Percentiles rank a stretch among this genome's conserved stretches.
These are phyloP conservation scores for Psittacula echo DNA, from an alignment of 2,797 vertebrate genomes.

Conservation along the genomic window DNA sequence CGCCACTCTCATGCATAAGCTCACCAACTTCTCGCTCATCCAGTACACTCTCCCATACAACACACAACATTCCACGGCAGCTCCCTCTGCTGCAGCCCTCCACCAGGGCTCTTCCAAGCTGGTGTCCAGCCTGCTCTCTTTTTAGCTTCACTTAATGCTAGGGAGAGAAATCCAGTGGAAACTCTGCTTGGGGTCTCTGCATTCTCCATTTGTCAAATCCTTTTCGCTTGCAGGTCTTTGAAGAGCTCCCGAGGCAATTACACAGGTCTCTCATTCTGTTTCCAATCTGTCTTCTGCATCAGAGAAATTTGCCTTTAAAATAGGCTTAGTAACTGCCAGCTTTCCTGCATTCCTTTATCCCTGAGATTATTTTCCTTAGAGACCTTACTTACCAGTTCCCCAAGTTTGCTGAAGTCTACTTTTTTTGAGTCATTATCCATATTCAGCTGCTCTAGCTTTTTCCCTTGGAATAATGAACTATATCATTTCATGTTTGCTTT, in stretches of 20 bases:
- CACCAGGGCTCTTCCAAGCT: not conserved
- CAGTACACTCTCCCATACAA: not conserved
- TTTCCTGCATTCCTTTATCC: constrained; percentile 60
- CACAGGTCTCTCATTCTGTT: constrained; percentile 23
- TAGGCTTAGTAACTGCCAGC: constrained; percentile 31
- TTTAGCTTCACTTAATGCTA: not conserved
- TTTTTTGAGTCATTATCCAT: constrained; percentile 44
- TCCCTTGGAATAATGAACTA: constrained; percentile 35
- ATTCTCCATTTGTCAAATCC: constrained; percentile 41
- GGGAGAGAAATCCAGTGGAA: constrained; percentile 16
- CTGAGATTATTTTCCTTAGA: constrained; percentile 51
- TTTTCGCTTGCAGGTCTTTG: constrained; percentile 38
- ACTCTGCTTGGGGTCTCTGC: constrained; percentile 45
- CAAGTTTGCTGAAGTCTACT: constrained; percentile 35
- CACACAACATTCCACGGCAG: not conserved
- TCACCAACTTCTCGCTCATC: not conserved
- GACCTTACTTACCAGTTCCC: constrained; percentile 59
- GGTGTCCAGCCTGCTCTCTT: not conserved
- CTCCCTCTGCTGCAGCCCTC: not conserved
- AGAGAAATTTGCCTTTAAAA: constrained; percentile 70
- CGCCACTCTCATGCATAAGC: not conserved
- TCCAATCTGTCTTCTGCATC: constrained; percentile 57
- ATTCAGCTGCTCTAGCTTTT: constrained; percentile 31
- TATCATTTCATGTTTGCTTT: constrained; percentile 19
- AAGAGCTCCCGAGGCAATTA: constrained; percentile 12